Base-by-base conservation (phyloP, 1,140 invertebrate genomes). In the Atopsyche davidsoni region DNA sequence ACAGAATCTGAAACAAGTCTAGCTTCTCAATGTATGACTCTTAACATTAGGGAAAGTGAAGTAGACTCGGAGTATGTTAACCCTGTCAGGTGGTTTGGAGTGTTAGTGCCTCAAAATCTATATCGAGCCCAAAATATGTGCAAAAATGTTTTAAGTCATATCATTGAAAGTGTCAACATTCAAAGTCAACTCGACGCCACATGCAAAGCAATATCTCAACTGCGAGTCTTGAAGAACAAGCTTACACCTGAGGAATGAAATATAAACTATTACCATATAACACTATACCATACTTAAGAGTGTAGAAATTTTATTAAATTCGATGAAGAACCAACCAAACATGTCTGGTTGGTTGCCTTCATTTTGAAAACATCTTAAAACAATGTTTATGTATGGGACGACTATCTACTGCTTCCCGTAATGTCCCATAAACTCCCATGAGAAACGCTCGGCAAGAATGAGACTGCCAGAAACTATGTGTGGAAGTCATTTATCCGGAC, bases 31-130 rank as follows among this genome's bases (percentile, higher is more conserved):
- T 65, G 68, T 55, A 58, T 72, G 7, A 49, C 3, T 46, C 63
- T 32, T 50, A 59, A 39, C 68, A 68, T 48, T 63, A 70, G 59
- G 62, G 76, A 63, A 62, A 72, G 60, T 42, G 61, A 76, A 17
- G 60, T 56, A 22, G 55, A 60, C 39, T 59, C 64, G 16, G 62
- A 67, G 24, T 66, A 66, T 44, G 66, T 75, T 7, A 79, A 86
- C 67, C 84, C 85, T 2, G 64, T 86, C 16, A 79, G 79, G 49
- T 87, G 85, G 84, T 88, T 88, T 70, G 85, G 86, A 10, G 74
- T 85, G 43, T 64, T 88, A 24, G 80, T 85, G 0, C 84, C 85
- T 2, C 79, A 83, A 59, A 81, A 79, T 66, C 69, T 88, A 56
- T 75, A 76, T 60, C 76, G 70, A 53, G 80, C 83, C 1, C 82